Evolutionary conservation across 2,888 invertebrate species (phyloP), one percentile per base, ranked within the genome.

Genomic region (Sepioteuthis lessoniana): DNA sequence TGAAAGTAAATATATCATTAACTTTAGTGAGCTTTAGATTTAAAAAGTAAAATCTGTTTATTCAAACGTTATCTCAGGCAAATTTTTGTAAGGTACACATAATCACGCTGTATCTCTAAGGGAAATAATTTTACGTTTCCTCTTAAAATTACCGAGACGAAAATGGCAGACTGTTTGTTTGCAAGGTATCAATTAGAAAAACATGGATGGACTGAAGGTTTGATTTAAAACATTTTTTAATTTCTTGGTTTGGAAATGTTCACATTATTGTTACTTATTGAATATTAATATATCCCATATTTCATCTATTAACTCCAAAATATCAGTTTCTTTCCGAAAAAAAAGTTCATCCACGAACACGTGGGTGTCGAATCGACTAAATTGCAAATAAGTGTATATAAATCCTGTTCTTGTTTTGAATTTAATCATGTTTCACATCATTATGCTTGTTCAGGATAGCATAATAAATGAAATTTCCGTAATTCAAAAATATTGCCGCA

Each of bases 121-220:
- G 76, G 76, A 76, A 19, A 76, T n/a, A 76, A 76, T 3, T 76
- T 76, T n/a, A n/a, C 0, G n/a, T 35, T 35, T 16, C 7, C 13
- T 47, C 16, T 47, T 47, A 25, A 25, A 55, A 55, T 55, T 2
- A 55, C 55, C 7, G 55, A 55, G 55, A 28, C 25, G 55, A 35
- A n/a, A 76, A 92, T 92, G 92, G 46, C 47, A n/a, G 47, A 92
- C 35, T n/a, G n/a, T 42, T 16, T 31, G n/a, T 92, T 92, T 42
- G 92, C 46, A n/a, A 38, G 92, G 46, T 92, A 13, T 5, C n/a
- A 47, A 16, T 92, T 92, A 31, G 47, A 92, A 92, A 92, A 92
- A 10, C 47, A 92, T 92, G 92, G 92, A n/a, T 92, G 92, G 92
- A 92, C 42, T 4, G 47, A 42, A 28, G 92, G 92, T 92, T 47